Evolutionary conservation across 1,140 invertebrate species (phyloP), one percentile per base, ranked within the genome.

Genomic region (Idris sp.): DNA sequence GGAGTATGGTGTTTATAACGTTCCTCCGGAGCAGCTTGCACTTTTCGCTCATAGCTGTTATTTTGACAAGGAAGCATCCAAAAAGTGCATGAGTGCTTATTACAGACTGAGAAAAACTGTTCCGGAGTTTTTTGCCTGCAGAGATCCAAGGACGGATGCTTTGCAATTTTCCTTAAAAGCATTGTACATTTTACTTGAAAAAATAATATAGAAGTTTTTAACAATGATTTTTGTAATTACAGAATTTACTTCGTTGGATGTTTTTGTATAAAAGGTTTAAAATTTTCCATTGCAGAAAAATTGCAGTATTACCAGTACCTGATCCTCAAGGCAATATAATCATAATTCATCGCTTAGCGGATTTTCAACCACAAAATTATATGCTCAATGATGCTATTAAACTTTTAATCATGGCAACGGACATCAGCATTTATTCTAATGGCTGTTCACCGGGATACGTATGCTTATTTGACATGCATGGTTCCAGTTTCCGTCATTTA

Each of bases 351-450:
- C 89, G 91, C 3, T 79, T 94, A 7, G 86, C 82, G 30, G 90
- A 92, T 53, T 86, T 87, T 11, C 89, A 91, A 33, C 83, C 91
- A 3, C 89, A 90, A 19, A 89, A 90, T 72, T 94, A 92, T 75
- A 87, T 90, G 75, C 92, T 93, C 75, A 88, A 90, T 28, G 91
- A 93, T 59, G 87, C 89, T 0, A 87, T 93, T 9, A 93, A 92
- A 83, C 87, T 92, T 0, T 90, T 93, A 79, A 89, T 91, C 68
- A 93, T 93, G 91, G 82, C 92, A 5, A 89, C 92, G 7, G 92
- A 93, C 77, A 89, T 89, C 1, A 88, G 91, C 48, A 88, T 93
- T 26, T 89, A 85, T 58, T 82, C 83, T 26, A 78, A 89, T 0
- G 90, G 90, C 5, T 89, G 89, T 3, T 83, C 85, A 8, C 85